Conservation (phyloP, 2,113 vertebrate species). For the Porphyrio hochstetteri region DNA sequence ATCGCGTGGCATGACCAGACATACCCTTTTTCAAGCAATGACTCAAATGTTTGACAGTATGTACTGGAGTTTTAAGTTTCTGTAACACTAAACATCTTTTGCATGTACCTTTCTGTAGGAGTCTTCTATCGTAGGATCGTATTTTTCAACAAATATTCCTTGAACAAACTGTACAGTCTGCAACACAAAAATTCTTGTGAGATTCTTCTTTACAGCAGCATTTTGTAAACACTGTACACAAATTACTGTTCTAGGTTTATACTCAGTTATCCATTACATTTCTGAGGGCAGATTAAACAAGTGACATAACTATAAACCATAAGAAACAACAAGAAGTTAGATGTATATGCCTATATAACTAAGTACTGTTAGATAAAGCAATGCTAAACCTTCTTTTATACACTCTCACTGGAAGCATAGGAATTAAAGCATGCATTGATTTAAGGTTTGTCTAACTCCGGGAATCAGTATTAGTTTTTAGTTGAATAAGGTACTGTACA, state of each 20-base stretch:
- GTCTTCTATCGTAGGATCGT: conserved; percentile 88
- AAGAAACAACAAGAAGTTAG: not conserved
- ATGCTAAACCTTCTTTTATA: not conserved
- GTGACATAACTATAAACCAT: not conserved
- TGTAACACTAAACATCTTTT: not conserved
- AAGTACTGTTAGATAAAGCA: not conserved
- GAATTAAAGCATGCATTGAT: not conserved
- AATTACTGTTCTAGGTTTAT: not conserved
- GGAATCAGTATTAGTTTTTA: not conserved
- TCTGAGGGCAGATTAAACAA: not conserved
- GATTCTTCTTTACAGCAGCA: not conserved
- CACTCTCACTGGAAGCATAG: rapidly evolving
- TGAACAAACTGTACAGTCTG: conserved; percentile 89
- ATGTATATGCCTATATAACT: not conserved
- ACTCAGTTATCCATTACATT: not conserved
- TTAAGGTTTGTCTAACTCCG: not conserved
- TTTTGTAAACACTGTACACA: not conserved
- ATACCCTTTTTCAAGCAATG: not conserved
- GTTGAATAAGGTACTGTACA: not conserved
- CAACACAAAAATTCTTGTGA: conserved; percentile 52
- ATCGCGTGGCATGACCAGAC: not conserved
- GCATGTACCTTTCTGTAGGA: conserved; percentile 84
- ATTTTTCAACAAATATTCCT: conserved; percentile 90
- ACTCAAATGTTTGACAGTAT: not conserved
- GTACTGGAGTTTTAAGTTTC: not conserved